phyloP scores from a whole-genome alignment of 2,888 invertebrate genomes.

The Holacanthella duospinosa region DNA sequence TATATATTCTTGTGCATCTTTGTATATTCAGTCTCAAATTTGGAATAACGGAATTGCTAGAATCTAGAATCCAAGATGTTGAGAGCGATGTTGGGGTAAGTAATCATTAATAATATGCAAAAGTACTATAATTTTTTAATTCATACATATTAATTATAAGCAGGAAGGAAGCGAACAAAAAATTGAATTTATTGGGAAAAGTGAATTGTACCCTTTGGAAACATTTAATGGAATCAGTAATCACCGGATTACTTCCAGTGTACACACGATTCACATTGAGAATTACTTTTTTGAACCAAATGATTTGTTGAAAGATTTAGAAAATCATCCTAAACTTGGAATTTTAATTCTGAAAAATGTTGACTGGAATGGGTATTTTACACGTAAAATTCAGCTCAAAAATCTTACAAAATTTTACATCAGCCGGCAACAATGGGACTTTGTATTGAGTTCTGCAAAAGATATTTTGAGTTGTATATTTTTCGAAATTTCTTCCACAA shows the following conservation, averaged over 20 bases:
- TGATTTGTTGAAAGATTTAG: not conserved
- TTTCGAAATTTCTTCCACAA: not conserved
- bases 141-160: too few species aligned
- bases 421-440: not conserved
- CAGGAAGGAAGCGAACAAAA: not conserved
- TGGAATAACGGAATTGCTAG: too few species aligned
- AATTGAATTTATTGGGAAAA: not conserved
- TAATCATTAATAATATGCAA: too few species aligned
- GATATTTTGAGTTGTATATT: not conserved
- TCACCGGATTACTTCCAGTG: not conserved
- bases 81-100: too few species aligned
- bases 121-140: too few species aligned
- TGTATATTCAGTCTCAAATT: too few species aligned
- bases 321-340: not conserved
- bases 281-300: not conserved
- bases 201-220: not conserved
- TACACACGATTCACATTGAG: not conserved
- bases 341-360: not conserved
- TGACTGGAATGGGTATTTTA: not conserved
- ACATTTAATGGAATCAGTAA: not conserved
- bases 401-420: not conserved
- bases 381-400: not conserved
- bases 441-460: not conserved
- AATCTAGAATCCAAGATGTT: too few species aligned
- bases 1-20: too few species aligned